Evolutionary conservation across 2,113 vertebrate genomes (phyloP), one percentile per base, ranked within the genome.

Genomic region (Salvelinus fontinalis): DNA sequence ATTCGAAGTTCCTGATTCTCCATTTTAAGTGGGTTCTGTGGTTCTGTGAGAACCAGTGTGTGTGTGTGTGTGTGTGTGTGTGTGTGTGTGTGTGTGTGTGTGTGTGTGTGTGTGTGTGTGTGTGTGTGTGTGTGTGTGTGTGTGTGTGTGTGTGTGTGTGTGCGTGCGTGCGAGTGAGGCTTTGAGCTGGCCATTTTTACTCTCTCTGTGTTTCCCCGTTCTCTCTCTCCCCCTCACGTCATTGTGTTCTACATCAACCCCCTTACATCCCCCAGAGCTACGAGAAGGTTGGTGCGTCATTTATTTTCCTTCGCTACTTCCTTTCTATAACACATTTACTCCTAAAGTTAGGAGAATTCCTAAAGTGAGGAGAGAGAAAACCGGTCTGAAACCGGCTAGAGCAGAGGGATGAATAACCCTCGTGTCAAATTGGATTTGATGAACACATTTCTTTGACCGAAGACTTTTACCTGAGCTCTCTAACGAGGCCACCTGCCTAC

Each of bases 211-310:
- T 99, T 96, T 96, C 96, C 94, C 94, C 96, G 96, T 97, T 97
- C 96, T 97, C 95, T 98, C 95, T 96, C 93, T 95, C 92, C 93
- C 95, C 93, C 95, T 95, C 96, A 98, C 97, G 96, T 99, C 97
- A 99, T 99, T 99, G 96, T 99, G 96, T 97, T 97, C 96, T 88
- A 95, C 97, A 99, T 99, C 97, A 96, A 98, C 95, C 96, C 97
- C 95, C 96, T 96, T 96, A 96, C 97, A 99, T 97, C 95, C 96
- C 97, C 95, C 97, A 99, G 97, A 99, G 96, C 97, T 99, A 95
- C 97, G 97, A 99, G 97, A 99, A 99, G 97, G 97, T 99, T 99
- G 97, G 97, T 99, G 97, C 96, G 96, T 94, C 96, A 96, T 97
- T 97, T 97, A 94, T 95, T 96, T 96, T 96, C 95, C 96, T 93